phyloP scores from a whole-genome alignment of 2,113 vertebrate genomes.

The Cochlearius cochlearius region DNA sequence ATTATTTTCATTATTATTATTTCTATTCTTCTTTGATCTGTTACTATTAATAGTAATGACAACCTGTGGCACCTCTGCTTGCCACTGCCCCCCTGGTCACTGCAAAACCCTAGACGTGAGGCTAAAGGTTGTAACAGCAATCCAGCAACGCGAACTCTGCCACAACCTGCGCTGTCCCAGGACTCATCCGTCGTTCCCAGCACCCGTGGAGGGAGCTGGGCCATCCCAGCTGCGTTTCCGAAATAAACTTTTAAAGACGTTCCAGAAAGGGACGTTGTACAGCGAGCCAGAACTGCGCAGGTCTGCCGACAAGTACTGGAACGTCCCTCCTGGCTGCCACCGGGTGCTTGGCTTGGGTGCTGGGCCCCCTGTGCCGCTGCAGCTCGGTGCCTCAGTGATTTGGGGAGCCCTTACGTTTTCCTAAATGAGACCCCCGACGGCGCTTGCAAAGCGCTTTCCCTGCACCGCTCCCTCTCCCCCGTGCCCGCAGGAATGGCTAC shows the following conservation, averaged over 20 bases:
- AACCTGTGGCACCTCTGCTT: not conserved
- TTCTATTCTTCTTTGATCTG: not conserved
- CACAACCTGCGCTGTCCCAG: not conserved
- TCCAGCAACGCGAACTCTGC: too few species aligned
- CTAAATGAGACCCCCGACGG: not conserved
- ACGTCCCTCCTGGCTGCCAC: not conserved
- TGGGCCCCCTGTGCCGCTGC: not conserved
- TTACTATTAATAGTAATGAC: not conserved
- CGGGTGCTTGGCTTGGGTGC: accelerated
- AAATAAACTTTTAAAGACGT: not conserved
- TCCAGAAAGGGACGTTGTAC: not conserved
- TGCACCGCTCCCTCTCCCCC: not conserved
- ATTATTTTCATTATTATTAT: not conserved
- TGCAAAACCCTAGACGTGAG: not conserved
- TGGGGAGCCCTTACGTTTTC: accelerated
- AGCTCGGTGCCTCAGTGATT: not conserved
- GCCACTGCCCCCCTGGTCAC: not conserved
- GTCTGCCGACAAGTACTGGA: not conserved
- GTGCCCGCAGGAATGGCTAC: not conserved
- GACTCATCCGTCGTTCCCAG: not conserved
- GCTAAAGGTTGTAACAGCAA: not conserved
- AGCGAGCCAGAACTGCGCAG: not conserved
- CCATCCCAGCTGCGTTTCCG: not conserved
- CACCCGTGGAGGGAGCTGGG: not conserved
- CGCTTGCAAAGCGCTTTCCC: not conserved